Percentiles rank a stretch among this genome's conserved stretches.
phyloP scores from a whole-genome alignment of 2,888 invertebrate genomes.

The Stenolophus ochropezus region DNA sequence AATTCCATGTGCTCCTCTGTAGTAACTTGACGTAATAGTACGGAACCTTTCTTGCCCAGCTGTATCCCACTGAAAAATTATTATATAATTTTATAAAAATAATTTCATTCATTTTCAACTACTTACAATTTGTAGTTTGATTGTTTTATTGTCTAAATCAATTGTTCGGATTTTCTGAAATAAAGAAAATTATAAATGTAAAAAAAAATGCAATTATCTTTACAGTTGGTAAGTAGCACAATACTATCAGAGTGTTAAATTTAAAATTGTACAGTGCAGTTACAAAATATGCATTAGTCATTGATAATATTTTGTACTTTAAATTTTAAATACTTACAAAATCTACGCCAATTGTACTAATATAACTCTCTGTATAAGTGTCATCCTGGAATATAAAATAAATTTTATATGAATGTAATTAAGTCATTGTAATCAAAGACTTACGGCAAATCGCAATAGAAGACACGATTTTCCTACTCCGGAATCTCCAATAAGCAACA shows the following conservation, averaged over 20 bases:
- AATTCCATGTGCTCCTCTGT: constrained; percentile 99
- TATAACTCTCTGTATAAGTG: constrained; percentile 99
- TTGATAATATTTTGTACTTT: constrained; percentile 16
- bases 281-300: constrained; percentile 3
- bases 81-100: neutral
- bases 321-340: constrained; percentile 84
- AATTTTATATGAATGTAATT: neutral
- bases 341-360: constrained; percentile 99
- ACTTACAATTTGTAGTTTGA: constrained; percentile 97
- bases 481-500: constrained; percentile 98
- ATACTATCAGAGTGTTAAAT: constrained; percentile 53
- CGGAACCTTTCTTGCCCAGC: constrained; percentile 99
- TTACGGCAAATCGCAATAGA: constrained; percentile 92
- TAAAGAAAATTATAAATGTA: constrained; percentile 55
- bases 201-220: constrained; percentile 56
- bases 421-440: constrained; percentile 68
- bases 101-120: constrained; percentile 60
- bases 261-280: constrained; percentile 33
- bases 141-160: constrained; percentile 98
- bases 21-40: constrained; percentile 99
- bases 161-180: constrained; percentile 98
- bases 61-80: constrained; percentile 87
- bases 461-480: constrained; percentile 99
- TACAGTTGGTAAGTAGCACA: constrained; percentile 40
- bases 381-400: constrained; percentile 84